Base-by-base conservation (phyloP, 2,797 vertebrate species). In the Danio tinwini region DNA sequence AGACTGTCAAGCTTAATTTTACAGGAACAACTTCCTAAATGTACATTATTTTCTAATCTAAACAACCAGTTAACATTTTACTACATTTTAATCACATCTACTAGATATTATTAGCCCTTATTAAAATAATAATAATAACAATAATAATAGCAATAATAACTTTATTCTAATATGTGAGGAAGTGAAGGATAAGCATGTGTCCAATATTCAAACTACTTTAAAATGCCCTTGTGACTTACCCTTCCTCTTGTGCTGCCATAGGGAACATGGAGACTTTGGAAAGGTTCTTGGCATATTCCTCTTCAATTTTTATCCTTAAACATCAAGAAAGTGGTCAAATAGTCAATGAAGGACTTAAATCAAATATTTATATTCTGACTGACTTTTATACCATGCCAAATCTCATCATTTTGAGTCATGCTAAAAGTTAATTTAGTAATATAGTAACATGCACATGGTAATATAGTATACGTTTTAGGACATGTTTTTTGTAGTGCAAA, bases 261-360 rank as follows among this genome's bases (percentile, higher is more conserved):
- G 97, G 96, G 86, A 94, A 98, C 91, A 97, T 95, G 74, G 98
- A 99, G 81, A 99, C 93, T 89, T 99, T 99, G 81, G 98, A 96
- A 39, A 99, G 93, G 90, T 98, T 99, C 92, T 99, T 99, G 68
- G 97, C 96, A 45, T 99, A 99, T 83, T 99, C 98, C 81, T 99
- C 98, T 90, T 99, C 98, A 81, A 99, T 99, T 93, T 97, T 99
- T 93, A 99, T 98, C 92, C 97, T 99, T 90, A 76, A 86, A 87
- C 44, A 86, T 61, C 12, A 68, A 63, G 49, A 56, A 19, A 67
- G 55, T 6, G 74, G 12, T 4, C 13, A 50, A 6, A 52, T 17
- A 45, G 76, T 65, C 61, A 76, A 55, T 56, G 16, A 45, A 7
- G 6, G 13, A n/a, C 29, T 55, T 0, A 67, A 47, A 14, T 12